These are phyloP conservation scores for Rotaria magnacalcarata DNA, from an alignment of 2,888 invertebrate species.

Conservation along the genomic window DNA sequence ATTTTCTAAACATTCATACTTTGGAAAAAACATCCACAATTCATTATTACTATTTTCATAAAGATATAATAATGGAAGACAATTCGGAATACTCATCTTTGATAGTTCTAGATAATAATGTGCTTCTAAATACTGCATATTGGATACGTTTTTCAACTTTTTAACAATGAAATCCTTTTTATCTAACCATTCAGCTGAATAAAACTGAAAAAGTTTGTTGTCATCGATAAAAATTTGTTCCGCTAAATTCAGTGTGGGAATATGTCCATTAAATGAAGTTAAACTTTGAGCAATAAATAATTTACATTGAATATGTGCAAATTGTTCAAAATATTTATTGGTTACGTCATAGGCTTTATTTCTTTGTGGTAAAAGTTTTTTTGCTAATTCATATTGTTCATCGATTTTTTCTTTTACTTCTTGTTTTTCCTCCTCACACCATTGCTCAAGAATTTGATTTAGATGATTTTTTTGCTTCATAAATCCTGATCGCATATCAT, in stretches of 20 bases:
- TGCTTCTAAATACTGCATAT: not conserved
- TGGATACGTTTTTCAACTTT: not conserved
- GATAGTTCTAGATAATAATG: not conserved
- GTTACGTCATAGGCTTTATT: not conserved
- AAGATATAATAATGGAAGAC: not conserved
- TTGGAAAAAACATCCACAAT: not conserved
- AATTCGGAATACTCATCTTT: not conserved
- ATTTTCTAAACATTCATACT: not conserved
- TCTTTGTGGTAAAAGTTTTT: not conserved
- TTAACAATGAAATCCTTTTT: not conserved
- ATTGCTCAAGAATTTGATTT: not conserved
- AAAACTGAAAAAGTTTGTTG: not conserved
- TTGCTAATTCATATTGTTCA: not conserved
- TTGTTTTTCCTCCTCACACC: not conserved
- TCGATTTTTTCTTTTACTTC: not conserved
- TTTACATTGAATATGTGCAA: slow-evolving; percentile 1
- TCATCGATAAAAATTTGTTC: not conserved
- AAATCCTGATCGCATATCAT: not conserved
- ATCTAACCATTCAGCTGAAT: not conserved
- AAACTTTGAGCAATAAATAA: not conserved
- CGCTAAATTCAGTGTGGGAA: not conserved
- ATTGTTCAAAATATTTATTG: not conserved
- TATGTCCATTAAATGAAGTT: not conserved
- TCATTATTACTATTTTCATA: not conserved
- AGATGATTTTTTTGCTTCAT: not conserved